phyloP scores from a whole-genome alignment of 2,113 vertebrate species.

The Noturus placidus region DNA sequence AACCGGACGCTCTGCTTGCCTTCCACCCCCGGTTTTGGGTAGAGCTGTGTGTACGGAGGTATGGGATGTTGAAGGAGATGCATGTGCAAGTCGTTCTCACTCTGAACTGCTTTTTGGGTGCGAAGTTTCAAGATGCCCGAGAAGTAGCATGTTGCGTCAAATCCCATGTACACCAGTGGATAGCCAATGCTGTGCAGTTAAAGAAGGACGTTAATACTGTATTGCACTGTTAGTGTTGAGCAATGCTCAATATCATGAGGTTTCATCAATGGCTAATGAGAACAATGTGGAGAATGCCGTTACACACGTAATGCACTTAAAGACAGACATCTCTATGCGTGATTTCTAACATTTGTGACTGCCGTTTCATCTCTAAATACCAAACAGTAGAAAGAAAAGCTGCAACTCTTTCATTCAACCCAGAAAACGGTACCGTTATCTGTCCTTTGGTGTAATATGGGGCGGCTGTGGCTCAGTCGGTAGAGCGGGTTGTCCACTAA shows the following conservation, averaged over 20 bases:
- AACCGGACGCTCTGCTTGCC: constrained; percentile 54
- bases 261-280: background rate
- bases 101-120: constrained; percentile 73
- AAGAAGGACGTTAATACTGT: background rate
- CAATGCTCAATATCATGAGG: background rate
- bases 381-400: background rate
- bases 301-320: background rate
- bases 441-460: background rate
- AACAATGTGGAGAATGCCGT: background rate
- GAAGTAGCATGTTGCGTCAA: constrained; percentile 80
- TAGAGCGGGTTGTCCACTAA: no score
- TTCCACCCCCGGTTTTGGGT: constrained; percentile 70
- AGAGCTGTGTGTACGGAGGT: constrained; percentile 72
- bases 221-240: background rate
- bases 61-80: constrained; percentile 76
- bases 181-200: constrained; percentile 72
- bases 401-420: background rate
- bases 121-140: constrained; percentile 77
- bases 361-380: background rate
- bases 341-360: background rate
- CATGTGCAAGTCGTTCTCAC: constrained; percentile 75
- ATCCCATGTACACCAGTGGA: constrained; percentile 78
- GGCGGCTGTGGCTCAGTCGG: no score
- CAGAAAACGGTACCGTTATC: background rate
- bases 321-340: background rate